Evolutionary conservation across 2,797 vertebrate genomes (phyloP).

Genomic region (Amblyraja radiata): DNA sequence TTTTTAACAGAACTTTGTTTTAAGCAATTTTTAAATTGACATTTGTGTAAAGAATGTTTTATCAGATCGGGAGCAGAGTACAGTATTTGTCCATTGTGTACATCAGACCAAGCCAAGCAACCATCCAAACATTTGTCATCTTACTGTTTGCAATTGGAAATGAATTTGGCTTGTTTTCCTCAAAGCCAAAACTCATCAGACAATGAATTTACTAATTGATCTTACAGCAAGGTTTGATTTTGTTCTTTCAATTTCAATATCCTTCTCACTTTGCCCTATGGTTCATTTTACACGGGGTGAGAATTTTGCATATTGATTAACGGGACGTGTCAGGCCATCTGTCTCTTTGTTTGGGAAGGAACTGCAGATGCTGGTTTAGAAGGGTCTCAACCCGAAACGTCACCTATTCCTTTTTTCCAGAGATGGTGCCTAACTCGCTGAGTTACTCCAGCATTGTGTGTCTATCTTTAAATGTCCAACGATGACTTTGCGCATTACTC

Average conservation of each 20-base stretch:
- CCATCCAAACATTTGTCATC: slow-evolving; percentile 10
- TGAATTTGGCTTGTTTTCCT: slow-evolving; percentile 28
- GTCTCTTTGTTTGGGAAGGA: neutral
- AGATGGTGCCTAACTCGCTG: no score
- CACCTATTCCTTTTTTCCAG: no score
- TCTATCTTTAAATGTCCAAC: neutral
- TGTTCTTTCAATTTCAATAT: slow-evolving; percentile 17
- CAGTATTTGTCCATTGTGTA: slow-evolving; percentile 19
- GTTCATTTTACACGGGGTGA: neutral
- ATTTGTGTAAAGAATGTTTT: slow-evolving; percentile 34
- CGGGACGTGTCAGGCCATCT: slow-evolving; percentile 13
- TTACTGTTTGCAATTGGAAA: neutral
- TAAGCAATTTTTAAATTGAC: slow-evolving; percentile 31
- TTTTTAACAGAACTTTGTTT: slow-evolving; percentile 38
- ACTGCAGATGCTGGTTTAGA: no score
- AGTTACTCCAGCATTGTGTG: no score
- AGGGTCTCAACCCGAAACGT: no score
- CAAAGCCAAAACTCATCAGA: neutral
- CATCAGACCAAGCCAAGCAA: slow-evolving; percentile 7
- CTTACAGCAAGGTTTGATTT: slow-evolving; percentile 36
- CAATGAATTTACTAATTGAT: slow-evolving; percentile 32
- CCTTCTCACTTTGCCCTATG: slow-evolving; percentile 10
- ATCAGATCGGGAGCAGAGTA: slow-evolving; percentile 34
- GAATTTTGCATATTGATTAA: neutral
- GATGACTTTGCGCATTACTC: neutral